Base-by-base conservation (phyloP, 2,797 vertebrate genomes). In the Tiaroga cobitis region DNA sequence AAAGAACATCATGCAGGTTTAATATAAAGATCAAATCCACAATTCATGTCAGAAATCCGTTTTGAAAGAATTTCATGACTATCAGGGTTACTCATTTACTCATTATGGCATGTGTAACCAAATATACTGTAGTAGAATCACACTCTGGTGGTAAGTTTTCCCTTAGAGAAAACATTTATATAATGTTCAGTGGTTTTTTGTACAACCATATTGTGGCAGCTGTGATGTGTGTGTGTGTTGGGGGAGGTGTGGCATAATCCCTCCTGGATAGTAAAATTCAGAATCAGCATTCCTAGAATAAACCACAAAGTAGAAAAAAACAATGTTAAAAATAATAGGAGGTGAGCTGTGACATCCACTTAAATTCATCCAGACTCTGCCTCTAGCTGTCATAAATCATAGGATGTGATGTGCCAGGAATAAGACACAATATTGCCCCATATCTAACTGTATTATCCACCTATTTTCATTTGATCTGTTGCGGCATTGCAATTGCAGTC, bases 401-500 rank as follows among this genome's bases (percentile, higher is more conserved):
- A 73, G 41, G 26, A 80, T 2, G 29, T 63, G 41, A 80, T 80
- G 83, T 73, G 83, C 77, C 51, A 72, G 68, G 29, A 73, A 73
- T 72, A 80, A 34, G 26, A 61, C 49, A 85, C 49, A 54, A 70
- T 84, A 84, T 85, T 67, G 0, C 18, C 37, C 43, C 34, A 68
- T 68, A 37, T 59, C 37, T 61, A 84, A 80, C 56, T 24, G 68
- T 24, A 73, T 73, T 16, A 80, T 73, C 67, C 56, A 73, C 68
- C 39, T 85, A 73, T 80, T 80, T 80, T 85, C 39, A 85, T 72
- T 73, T 85, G 51, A 85, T 85, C 67, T 63, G 83, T 85, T 29
- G 68, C 26, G 9, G 76, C 54, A 37, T 46, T 49, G 37, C 26
- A 8, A 78, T 43, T 10, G 21, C 46, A 46, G 46, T 61, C 49